These are phyloP conservation scores for Ceratotherium simum DNA, from an alignment of 2,113 vertebrate species.

Conservation along the genomic window DNA sequence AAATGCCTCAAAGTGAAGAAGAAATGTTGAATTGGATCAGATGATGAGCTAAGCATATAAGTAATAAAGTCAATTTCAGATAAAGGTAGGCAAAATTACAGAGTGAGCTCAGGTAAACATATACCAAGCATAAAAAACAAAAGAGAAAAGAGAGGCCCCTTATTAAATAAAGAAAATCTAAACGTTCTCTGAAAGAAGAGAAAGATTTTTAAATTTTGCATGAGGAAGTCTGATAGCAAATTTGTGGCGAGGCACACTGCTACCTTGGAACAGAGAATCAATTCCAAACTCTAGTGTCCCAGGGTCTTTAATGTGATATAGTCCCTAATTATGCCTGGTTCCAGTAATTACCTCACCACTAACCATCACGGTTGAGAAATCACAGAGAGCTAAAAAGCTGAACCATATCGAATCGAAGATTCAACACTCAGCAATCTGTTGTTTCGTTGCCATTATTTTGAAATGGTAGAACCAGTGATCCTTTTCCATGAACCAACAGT, in stretches of 20 bases:
- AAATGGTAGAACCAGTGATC: conserved; percentile 51
- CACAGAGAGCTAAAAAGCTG: background rate
- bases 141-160: background rate
- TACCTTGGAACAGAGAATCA: background rate
- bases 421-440: conserved; percentile 64
- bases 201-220: background rate
- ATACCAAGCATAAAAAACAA: background rate
- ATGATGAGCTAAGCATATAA: background rate
- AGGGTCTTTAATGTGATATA: background rate
- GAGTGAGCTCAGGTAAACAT: background rate
- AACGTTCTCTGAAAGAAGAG: background rate
- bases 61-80: background rate
- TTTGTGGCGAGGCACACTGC: background rate
- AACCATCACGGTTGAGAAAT: conserved; percentile 31
- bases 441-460: conserved; percentile 54
- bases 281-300: background rate
- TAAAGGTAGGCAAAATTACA: background rate
- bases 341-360: conserved; percentile 47
- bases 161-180: background rate
- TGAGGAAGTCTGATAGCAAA: conserved; percentile 6
- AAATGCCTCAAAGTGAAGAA: background rate
- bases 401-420: conserved; percentile 59
- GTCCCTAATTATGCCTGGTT: conserved; percentile 25
- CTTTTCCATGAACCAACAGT: conserved; percentile 39
- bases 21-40: background rate